Percentiles rank a stretch among this genome's conserved stretches.
phyloP scores from a whole-genome alignment of 1,140 invertebrate species.

The Diploscapter pachys region DNA sequence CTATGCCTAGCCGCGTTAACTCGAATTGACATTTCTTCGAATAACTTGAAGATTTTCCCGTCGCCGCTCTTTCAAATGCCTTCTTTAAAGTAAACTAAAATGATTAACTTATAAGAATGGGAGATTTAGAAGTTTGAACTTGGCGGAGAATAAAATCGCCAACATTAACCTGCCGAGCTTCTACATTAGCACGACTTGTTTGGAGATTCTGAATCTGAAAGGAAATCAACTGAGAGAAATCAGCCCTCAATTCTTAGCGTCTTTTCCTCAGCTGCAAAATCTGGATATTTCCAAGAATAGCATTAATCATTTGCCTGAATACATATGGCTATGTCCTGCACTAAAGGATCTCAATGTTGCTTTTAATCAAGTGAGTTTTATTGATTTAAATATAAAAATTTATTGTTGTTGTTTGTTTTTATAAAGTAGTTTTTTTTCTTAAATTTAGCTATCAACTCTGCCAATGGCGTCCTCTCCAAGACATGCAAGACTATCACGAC shows the following conservation, averaged over 20 bases:
- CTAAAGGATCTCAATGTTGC: constrained; percentile 80
- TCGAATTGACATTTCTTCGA: constrained; percentile 85
- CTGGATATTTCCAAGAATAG: constrained; percentile 91
- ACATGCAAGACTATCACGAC: no score
- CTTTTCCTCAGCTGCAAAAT: constrained; percentile 72
- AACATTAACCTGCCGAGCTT: constrained; percentile 25
- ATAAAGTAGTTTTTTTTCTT: constrained; percentile 61
- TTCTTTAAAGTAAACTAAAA: constrained; percentile 63
- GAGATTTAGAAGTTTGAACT: constrained; percentile 40
- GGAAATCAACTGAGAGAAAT: constrained; percentile 31
- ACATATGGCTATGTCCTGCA: constrained; percentile 83
- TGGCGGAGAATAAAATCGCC: constrained; percentile 36
- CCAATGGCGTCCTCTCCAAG: constrained; percentile 1
- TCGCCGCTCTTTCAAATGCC: constrained; percentile 76
- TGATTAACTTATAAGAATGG: not conserved
- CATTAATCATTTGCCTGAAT: constrained; percentile 76
- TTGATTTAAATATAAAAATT: no score
- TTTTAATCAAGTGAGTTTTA: no score
- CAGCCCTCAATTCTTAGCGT: constrained; percentile 21
- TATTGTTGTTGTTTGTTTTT: no score
- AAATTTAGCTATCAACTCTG: constrained; percentile 73
- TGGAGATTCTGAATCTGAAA: constrained; percentile 36
- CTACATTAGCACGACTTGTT: constrained; percentile 33
- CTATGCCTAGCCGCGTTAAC: constrained; percentile 83
- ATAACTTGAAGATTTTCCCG: constrained; percentile 77